Conservation (phyloP, 1,140 invertebrate species). For the Pseudomyrmex flavicornis region DNA sequence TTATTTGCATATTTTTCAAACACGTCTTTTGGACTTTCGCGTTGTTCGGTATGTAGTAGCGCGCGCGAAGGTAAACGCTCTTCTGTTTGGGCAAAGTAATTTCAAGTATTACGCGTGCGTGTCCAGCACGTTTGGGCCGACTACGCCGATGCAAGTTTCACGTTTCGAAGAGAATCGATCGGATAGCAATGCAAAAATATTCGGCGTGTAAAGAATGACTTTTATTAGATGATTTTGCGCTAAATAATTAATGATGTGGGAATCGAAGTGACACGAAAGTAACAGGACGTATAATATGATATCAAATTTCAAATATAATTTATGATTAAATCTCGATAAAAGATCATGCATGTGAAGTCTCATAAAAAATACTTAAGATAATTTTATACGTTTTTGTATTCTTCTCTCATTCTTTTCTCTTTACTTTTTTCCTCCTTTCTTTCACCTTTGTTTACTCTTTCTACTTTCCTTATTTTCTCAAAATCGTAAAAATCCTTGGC, state of each 20-base stretch:
- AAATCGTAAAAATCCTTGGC: conserved; percentile 63
- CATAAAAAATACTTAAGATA: background rate
- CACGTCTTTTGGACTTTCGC: conserved; percentile 24
- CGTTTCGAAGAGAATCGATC: conserved; percentile 4
- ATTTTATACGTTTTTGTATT: background rate
- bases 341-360: background rate
- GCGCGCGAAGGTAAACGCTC: conserved; percentile 28
- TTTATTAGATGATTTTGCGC: background rate
- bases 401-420: background rate
- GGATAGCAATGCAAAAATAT: background rate
- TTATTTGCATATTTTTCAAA: background rate
- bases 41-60: conserved; percentile 25
- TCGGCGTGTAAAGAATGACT: background rate
- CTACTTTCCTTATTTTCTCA: background rate
- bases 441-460: background rate
- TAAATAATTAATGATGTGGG: background rate
- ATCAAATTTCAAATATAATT: conserved; percentile 38
- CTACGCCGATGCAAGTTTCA: conserved; percentile 66
- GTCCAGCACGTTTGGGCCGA: conserved; percentile 56
- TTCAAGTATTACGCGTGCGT: conserved; percentile 45
- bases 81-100: conserved; percentile 51
- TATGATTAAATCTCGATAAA: conserved; percentile 1
- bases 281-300: background rate
- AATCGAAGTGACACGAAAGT: background rate
- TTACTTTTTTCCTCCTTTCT: background rate